Evolutionary conservation across 2,888 invertebrate genomes (phyloP), one percentile per base, ranked within the genome.

Genomic region (Himalopsyche anomala): DNA sequence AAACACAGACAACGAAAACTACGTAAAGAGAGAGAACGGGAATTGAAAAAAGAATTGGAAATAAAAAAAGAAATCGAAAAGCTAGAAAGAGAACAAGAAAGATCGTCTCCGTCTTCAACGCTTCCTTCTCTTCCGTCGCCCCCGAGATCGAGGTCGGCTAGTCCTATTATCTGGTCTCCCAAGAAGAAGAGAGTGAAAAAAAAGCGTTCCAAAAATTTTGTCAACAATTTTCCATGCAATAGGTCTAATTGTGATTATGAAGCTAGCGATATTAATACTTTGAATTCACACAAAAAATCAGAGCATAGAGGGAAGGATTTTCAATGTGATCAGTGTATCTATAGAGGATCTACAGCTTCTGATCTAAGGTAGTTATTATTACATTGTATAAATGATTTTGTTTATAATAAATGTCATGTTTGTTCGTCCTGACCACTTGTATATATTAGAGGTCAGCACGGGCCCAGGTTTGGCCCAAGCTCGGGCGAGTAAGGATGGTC

Each of bases 301-400:
- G 84, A 84, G 6, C 89, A 89, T 51, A 81, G 85, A 69, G 86
- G 86, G 51, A 87, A 87, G 62, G 87, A 88, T 79, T 89, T 86
- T 84, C 86, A 87, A 85, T 89, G 89, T 42, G 87, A 88, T 38
- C 88, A 89, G 81, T 89, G 89, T 56, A 80, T 85, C 17, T 89
- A 89, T 74, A 84, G 86, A 17, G 87, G 88, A 5, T 81, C 85
- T 12, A 87, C 89, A 0, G 87, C 88, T 74, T 86, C 89, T 4
- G 89, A 89, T 88, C 88, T 89, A 28, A 88, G 88, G 88, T 88
- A 51, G 6, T 15, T n/a, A 38, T 11, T 40, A 38, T 40, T 19
- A 11, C 80, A 38, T 2, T 9, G 12, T 40, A 80, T 80, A 4
- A 9, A 55, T 17, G n/a, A 38, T 12, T 11, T 38, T 40, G 17